Base-by-base conservation (phyloP, 2,888 invertebrate species). In the Dasysyrphus tricinctus region DNA sequence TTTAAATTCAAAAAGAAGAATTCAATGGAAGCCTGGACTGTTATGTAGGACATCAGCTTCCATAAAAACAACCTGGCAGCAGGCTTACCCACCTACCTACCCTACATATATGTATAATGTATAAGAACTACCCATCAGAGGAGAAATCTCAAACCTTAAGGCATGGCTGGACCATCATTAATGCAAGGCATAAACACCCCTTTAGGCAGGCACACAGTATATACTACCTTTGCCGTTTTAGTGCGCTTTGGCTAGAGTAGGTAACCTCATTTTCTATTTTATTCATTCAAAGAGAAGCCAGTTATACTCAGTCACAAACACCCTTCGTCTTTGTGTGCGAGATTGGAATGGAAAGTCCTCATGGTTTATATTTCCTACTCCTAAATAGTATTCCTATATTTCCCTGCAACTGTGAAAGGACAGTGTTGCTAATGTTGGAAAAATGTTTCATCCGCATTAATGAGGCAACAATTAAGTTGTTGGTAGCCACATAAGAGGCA, bases 381-480 rank as follows among this genome's bases (percentile, higher is more conserved):
- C 73, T 69, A 54, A 34, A 39, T 37, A 63, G 44, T 44, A 63
- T 63, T 11, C 44, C 44, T 44, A 24, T 44, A 29, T 42, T 63
- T 63, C 29, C 63, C n/a, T 44, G 42, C 44, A n/a, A 67, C 69
- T 56, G 42, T 84, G 72, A 80, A 75, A 84, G 84, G 76, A 84
- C 84, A 84, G 70, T 85, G 70, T 85, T 80, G 80, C 72, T 73
- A 80, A 77, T 85, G 84, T 77, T 85, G 67, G 56, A 67, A 85
- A 80, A 63, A 63, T 77, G 80, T 80, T 85, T 73, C 73, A 80
- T 80, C 76, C 76, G 80, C 84, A 85, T 85, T 80, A 85, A 85
- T 85, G 84, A 85, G 84, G 80, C 84, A 85, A 85, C 84, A 85
- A 85, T 85, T 85, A 85, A 85, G 84, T 85, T 80, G 80, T 77